A percentile compares a stretch with the other conserved stretches of the same genome.
Evolutionary conservation across 2,797 vertebrate species (phyloP).

Genomic region (Takifugu ocellatus): DNA sequence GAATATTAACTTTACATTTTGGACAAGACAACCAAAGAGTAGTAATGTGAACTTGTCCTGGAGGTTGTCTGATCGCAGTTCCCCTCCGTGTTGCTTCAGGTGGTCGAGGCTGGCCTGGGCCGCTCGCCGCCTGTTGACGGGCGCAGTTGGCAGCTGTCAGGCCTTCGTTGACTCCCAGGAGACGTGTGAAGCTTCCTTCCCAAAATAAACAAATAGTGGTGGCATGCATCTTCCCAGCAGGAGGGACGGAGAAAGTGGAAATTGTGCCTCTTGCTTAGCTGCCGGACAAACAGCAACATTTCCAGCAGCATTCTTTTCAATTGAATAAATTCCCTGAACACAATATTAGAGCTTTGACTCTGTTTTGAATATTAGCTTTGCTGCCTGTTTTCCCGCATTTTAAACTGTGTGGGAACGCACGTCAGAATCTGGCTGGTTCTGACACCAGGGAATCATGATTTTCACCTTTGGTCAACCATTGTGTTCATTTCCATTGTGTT

Average conservation of each 20-base stretch:
- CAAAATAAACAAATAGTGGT: constrained; percentile 69
- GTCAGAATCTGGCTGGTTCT: constrained; percentile 39
- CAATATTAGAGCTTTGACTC: neutral
- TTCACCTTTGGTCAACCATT: constrained; percentile 66
- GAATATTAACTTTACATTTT: no score
- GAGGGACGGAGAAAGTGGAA: constrained; percentile 29
- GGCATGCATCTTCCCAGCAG: constrained; percentile 48
- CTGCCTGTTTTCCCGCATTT: constrained; percentile 27
- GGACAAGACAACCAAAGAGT: no score
- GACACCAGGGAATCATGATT: constrained; percentile 57
- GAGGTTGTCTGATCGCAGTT: neutral
- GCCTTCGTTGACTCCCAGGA: constrained; percentile 60
- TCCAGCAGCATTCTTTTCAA: neutral
- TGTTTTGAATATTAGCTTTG: neutral
- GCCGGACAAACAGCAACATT: neutral
- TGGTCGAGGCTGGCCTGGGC: constrained; percentile 7
- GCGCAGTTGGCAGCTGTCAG: constrained; percentile 72
- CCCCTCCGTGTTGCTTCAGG: constrained; percentile 30
- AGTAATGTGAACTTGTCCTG: neutral
- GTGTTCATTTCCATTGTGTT: constrained; percentile 75
- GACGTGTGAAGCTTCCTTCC: constrained; percentile 58
- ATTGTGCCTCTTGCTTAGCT: constrained; percentile 13
- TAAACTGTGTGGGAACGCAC: constrained; percentile 57
- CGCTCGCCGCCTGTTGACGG: constrained; percentile 51
- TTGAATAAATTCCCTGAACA: neutral